Percentiles rank a stretch among this genome's conserved stretches.
Evolutionary conservation across 2,888 invertebrate species (phyloP).

Genomic region (Plebejus melissa): DNA sequence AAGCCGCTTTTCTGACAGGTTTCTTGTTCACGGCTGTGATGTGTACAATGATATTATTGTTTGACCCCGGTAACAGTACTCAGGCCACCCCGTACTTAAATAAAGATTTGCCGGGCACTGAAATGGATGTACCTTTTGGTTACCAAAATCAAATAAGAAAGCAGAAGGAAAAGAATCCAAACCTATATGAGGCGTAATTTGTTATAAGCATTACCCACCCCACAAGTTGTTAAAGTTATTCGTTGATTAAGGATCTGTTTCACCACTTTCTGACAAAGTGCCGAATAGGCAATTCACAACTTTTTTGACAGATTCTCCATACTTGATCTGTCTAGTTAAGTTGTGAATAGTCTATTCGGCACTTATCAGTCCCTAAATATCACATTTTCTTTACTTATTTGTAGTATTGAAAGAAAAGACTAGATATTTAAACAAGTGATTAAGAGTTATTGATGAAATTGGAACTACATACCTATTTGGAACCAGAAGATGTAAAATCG

Average conservation of each 20-base stretch:
- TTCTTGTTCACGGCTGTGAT: constrained; percentile 47
- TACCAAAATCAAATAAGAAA: constrained; percentile 52
- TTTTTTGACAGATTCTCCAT: no score
- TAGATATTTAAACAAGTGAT: no score
- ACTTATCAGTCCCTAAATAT: no score
- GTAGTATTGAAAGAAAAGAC: no score
- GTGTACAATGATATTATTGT: constrained; percentile 35
- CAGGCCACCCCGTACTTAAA: constrained; percentile 41
- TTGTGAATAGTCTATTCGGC: no score
- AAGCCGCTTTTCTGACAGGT: constrained; percentile 49
- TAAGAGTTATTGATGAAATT: no score
- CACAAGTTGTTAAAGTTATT: background rate
- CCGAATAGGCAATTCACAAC: no score
- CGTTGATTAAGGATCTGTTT: no score
- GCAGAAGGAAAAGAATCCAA: constrained; percentile 51
- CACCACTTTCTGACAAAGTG: no score
- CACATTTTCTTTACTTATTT: no score
- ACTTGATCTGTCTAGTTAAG: no score
- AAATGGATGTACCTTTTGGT: constrained; percentile 52
- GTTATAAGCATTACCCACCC: background rate
- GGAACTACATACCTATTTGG: no score
- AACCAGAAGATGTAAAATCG: background rate
- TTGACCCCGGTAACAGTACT: constrained; percentile 45
- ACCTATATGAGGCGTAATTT: constrained; percentile 60
- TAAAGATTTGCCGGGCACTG: constrained; percentile 35